These are phyloP conservation scores for Coendou prehensilis DNA, from an alignment of 2,797 vertebrate species.

Conservation along the genomic window DNA sequence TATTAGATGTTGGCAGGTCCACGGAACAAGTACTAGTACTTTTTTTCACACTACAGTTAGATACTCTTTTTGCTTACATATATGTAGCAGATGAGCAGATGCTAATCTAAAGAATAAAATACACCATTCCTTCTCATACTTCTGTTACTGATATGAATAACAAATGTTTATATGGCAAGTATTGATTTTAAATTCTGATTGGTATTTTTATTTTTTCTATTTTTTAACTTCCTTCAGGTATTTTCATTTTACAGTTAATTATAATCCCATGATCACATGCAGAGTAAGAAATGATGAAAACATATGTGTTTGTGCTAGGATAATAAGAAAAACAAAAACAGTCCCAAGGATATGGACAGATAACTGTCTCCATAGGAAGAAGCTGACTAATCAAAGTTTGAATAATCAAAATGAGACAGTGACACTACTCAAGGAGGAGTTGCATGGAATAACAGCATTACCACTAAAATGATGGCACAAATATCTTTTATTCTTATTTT, in stretches of 20 bases:
- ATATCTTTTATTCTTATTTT: background rate
- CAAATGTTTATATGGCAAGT: background rate
- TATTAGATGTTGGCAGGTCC: background rate
- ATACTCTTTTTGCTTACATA: background rate
- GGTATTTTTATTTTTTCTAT: background rate
- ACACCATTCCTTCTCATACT: background rate
- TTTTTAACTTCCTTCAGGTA: background rate
- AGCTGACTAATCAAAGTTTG: background rate
- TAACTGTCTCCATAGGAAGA: too few species aligned
- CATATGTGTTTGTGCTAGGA: background rate
- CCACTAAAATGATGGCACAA: background rate
- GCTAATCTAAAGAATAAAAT: background rate
- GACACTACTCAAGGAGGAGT: background rate
- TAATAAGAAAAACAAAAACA: background rate
- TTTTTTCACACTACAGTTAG: background rate
- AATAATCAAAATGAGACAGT: background rate
- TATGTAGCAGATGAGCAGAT: background rate
- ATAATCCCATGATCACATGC: background rate
- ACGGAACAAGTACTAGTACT: background rate
- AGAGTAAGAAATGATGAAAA: background rate
- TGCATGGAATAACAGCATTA: background rate
- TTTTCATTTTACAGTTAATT: slow-evolving; percentile 12
- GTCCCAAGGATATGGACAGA: too few species aligned
- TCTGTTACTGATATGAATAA: background rate
- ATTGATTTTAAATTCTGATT: background rate